phyloP scores from a whole-genome alignment of 2,888 invertebrate species.

The Cabera pusaria region DNA sequence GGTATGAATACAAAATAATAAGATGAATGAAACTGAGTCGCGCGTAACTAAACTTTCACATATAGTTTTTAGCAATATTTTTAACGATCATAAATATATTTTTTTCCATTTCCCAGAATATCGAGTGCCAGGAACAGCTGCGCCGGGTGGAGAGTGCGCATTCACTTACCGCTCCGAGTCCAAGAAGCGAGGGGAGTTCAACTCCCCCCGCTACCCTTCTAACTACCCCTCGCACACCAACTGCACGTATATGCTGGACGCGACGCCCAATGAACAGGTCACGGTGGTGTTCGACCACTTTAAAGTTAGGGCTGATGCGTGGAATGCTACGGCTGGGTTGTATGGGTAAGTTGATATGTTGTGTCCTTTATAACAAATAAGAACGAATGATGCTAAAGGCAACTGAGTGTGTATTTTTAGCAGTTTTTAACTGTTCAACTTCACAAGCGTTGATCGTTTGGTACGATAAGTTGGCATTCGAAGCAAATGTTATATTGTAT shows the following conservation, averaged over 20 bases:
- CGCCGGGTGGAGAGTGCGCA: slow-evolving; percentile 95
- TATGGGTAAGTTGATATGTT: slow-evolving; percentile 69
- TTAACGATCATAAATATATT: no score
- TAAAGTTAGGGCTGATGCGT: slow-evolving; percentile 92
- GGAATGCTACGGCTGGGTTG: slow-evolving; percentile 87
- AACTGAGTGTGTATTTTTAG: no score
- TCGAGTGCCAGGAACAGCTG: slow-evolving; percentile 96
- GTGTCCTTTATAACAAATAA: no score
- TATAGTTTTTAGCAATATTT: no score
- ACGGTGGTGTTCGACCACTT: slow-evolving; percentile 96
- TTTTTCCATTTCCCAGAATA: slow-evolving; percentile 93
- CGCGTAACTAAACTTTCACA: no score
- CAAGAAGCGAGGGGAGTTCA: slow-evolving; percentile 95
- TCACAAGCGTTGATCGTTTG: no score
- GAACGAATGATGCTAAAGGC: no score
- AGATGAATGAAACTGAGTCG: no score
- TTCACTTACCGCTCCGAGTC: slow-evolving; percentile 96
- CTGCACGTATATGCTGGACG: slow-evolving; percentile 96
- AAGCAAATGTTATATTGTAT: no score
- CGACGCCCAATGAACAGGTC: slow-evolving; percentile 94
- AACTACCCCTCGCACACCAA: slow-evolving; percentile 98
- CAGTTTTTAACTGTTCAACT: no score
- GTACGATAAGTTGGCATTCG: no score
- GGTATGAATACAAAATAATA: no score
- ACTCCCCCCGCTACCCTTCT: slow-evolving; percentile 97